A percentile compares a stretch with the other conserved stretches of the same genome.
These are phyloP conservation scores for Carassius carassius DNA, from an alignment of 2,113 vertebrate genomes.

Conservation along the genomic window DNA sequence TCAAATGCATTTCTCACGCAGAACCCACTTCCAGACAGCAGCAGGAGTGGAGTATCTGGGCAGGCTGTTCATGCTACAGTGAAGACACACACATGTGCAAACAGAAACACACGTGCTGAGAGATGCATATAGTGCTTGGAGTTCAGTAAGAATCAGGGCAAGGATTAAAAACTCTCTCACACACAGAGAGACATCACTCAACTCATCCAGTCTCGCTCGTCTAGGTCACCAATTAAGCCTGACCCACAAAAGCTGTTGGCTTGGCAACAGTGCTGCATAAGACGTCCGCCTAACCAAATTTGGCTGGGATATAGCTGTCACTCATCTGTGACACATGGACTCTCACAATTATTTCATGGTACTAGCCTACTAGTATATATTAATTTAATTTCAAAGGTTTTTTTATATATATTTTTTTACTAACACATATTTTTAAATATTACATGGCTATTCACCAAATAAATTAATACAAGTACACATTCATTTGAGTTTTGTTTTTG, in stretches of 20 bases:
- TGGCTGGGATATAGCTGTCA: background rate
- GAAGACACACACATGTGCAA: constrained; percentile 32
- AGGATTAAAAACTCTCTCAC: constrained; percentile 25
- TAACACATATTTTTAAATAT: background rate
- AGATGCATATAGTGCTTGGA: constrained; percentile 1
- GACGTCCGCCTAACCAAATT: background rate
- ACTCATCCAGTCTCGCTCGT: constrained; percentile 21
- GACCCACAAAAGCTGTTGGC: constrained; percentile 73
- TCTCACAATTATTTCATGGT: background rate
- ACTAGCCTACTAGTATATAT: too few species aligned
- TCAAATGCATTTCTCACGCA: constrained; percentile 3
- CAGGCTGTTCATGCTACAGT: background rate
- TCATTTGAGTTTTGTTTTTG: background rate
- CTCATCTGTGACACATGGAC: background rate
- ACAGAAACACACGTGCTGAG: constrained; percentile 33
- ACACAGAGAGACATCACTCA: constrained; percentile 45
- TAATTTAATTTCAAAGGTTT: too few species aligned
- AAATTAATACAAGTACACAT: background rate
- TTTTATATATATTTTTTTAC: too few species aligned
- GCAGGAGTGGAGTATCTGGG: background rate
- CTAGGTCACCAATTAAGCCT: constrained; percentile 67
- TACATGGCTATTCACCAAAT: background rate
- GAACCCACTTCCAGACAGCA: constrained; percentile 15
- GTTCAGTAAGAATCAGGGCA: constrained; percentile 2
- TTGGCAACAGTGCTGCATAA: constrained; percentile 48